Conservation (phyloP, 1,140 invertebrate species). For the Ridgeia piscesae region DNA sequence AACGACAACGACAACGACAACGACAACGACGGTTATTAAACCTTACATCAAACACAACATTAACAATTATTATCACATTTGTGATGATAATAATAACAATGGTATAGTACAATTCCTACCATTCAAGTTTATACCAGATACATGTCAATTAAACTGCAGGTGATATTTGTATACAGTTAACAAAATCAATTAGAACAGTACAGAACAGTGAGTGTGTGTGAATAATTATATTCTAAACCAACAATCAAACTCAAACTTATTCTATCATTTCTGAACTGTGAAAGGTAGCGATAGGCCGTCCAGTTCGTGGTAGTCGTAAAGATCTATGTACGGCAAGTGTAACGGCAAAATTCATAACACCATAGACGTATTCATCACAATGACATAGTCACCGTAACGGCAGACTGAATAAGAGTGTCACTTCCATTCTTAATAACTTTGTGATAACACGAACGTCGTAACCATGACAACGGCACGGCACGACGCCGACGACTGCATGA, state of each 20-base stretch:
- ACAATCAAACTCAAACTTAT: too few relatives aligned
- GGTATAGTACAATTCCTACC: neutral
- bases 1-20: too few relatives aligned
- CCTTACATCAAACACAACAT: too few relatives aligned
- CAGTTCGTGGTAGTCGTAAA: neutral
- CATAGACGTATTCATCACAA: neutral
- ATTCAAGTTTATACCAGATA: neutral
- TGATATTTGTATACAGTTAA: neutral
- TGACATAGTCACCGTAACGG: neutral
- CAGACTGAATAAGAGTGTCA: neutral
- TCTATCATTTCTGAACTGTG: neutral
- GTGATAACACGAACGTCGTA: neutral
- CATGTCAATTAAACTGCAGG: neutral
- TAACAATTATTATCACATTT: too few relatives aligned
- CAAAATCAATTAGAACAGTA: neutral
- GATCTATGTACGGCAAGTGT: neutral
- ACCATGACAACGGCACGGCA: neutral
- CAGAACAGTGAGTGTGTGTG: neutral
- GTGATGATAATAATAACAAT: neutral
- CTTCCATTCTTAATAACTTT: neutral
- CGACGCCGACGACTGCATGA: neutral
- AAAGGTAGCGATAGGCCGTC: neutral
- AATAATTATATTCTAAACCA: neutral
- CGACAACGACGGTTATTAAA: too few relatives aligned
- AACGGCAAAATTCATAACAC: neutral